Evolutionary conservation across 2,113 vertebrate genomes (phyloP), one percentile per base, ranked within the genome.

Genomic region (Rutilus rutilus): DNA sequence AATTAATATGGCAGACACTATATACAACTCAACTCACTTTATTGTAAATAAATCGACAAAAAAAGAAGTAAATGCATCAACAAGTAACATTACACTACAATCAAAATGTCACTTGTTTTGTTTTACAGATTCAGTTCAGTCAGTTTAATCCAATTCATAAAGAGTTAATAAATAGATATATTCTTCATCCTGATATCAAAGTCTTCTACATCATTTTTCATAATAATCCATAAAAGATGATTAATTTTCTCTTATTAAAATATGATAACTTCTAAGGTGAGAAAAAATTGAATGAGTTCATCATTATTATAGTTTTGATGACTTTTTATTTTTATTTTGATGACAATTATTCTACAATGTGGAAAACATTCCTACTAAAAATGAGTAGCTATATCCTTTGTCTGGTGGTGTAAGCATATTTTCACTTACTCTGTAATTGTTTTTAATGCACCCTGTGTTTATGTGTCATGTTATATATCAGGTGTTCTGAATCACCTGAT

Each of bases 401-500:
- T 27, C 25, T 64, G 0, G 12, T 30, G 6, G 15, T 67, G 64
- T 33, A 19, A 33, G 30, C 8, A 17, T 36, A 17, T 65, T 33
- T 65, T 65, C 15, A 7, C 15, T 8, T 74, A 47, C 71, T 15
- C 2, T 54, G 27, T 23, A 3, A 4, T 54, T 14, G 11, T 57
- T 54, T 76, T 9, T 83, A 71, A 23, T 59, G 6, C 78, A 30
- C 19, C 1, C 0, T 69, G 27, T 19, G 6, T 23, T 1, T 33
- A 23, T 73, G 3, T 52, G 50, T 71, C 6, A 19, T 21, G 52
- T 80, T 23, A 19, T 67, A 8, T 81, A 5, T 3, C 60, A 94
- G 94, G 91, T 84, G 92, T 94, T 73, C 81, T 95, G 86, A 75
- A 65, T 81, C 92, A 90, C 1, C 71, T 95, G 80, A 86, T 87